phyloP scores from a whole-genome alignment of 2,797 vertebrate genomes.

The Megaceryle alcyon region DNA sequence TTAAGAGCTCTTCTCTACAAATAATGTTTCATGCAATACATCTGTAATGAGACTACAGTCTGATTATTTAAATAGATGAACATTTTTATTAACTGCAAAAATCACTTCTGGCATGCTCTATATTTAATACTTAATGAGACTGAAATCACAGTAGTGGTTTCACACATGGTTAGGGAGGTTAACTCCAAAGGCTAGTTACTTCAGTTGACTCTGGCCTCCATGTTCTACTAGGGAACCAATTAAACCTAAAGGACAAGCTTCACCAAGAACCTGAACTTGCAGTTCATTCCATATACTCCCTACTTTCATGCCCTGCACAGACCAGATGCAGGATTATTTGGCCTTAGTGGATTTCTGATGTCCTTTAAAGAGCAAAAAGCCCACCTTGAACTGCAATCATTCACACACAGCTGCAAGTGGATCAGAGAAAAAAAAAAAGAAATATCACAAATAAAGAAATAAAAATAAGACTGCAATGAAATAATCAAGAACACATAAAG shows the following conservation, averaged over 20 bases:
- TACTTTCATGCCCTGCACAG: neutral
- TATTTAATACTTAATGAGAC: constrained; percentile 52
- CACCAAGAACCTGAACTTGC: neutral
- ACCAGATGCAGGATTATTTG: neutral
- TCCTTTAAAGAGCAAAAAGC: neutral
- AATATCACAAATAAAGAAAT: neutral
- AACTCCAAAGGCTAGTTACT: constrained; percentile 18
- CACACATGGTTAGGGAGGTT: neutral
- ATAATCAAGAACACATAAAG: neutral
- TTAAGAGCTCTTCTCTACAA: constrained; percentile 72
- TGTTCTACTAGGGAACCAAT: neutral
- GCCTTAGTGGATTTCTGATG: neutral
- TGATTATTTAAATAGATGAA: constrained; percentile 65
- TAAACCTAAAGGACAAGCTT: neutral
- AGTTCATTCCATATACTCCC: neutral
- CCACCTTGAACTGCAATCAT: neutral
- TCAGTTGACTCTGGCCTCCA: neutral
- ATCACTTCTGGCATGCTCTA: constrained; percentile 52
- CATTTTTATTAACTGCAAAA: constrained; percentile 65
- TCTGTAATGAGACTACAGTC: constrained; percentile 64
- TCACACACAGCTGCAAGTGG: neutral
- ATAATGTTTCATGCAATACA: constrained; percentile 67
- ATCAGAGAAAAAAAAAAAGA: neutral
- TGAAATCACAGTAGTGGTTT: constrained; percentile 26
- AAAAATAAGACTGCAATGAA: neutral